phyloP scores from a whole-genome alignment of 2,113 vertebrate genomes.

The Pseudolaguvia tuberculata region DNA sequence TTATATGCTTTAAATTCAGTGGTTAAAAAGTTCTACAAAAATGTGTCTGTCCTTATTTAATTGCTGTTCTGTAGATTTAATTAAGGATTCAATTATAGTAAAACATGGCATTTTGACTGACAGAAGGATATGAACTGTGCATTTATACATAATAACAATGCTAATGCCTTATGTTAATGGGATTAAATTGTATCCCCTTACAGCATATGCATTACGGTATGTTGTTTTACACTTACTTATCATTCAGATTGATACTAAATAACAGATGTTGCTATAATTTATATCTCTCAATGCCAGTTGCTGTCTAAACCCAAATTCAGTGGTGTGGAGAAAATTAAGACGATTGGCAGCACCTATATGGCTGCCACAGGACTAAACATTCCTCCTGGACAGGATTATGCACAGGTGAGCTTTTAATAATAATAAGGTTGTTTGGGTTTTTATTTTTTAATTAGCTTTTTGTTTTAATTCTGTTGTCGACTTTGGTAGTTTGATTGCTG shows the following conservation, averaged over 20 bases:
- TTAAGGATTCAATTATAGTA: too few species aligned
- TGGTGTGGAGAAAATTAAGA: slow-evolving; percentile 98
- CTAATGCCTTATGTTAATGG: neutral
- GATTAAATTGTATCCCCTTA: neutral
- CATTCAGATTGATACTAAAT: neutral
- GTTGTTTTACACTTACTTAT: neutral
- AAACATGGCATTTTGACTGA: neutral
- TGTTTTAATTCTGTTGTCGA: neutral
- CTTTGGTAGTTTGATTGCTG: neutral
- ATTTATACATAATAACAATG: neutral
- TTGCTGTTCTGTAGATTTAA: neutral
- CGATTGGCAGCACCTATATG: slow-evolving; percentile 99
- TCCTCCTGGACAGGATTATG: slow-evolving; percentile 80
- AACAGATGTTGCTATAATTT: neutral
- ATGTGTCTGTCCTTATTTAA: neutral
- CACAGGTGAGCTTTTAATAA: slow-evolving; percentile 70
- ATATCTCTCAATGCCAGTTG: slow-evolving; percentile 66
- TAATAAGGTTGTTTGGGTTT: too few species aligned
- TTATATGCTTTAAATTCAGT: too few species aligned
- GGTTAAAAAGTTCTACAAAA: neutral
- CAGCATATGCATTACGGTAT: too few species aligned
- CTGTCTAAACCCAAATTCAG: slow-evolving; percentile 97
- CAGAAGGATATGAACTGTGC: neutral
- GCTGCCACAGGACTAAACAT: slow-evolving; percentile 92
- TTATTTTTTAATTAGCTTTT: neutral